phyloP scores from a whole-genome alignment of 2,888 invertebrate species.

The Calameuta pallipes region DNA sequence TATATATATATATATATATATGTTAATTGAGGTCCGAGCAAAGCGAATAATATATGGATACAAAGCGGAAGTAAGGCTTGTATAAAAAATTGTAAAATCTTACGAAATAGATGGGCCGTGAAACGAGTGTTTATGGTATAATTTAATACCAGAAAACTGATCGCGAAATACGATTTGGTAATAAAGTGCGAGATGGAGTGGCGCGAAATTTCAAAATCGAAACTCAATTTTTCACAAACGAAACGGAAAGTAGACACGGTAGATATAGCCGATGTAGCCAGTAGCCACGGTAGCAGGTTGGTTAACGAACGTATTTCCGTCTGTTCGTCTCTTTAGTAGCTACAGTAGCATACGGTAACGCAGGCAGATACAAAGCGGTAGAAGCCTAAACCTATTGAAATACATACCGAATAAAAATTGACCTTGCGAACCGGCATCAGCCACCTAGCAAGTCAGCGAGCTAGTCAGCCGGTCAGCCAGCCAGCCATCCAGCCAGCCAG shows the following conservation, averaged over 20 bases:
- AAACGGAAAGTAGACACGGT: no score
- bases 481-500: no score
- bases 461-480: no score
- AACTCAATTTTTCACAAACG: no score
- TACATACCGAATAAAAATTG: neutral
- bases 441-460: neutral
- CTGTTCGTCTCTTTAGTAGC: neutral
- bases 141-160: constrained; percentile 26
- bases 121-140: constrained; percentile 60
- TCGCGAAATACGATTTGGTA: constrained; percentile 16
- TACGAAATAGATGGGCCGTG: constrained; percentile 41
- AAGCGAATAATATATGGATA: no score
- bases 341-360: neutral
- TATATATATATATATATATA: neutral
- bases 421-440: neutral
- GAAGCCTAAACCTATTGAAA: neutral
- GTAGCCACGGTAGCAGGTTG: neutral
- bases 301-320: neutral
- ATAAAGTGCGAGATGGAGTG: no score
- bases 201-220: no score
- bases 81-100: no score
- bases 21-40: neutral
- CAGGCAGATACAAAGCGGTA: neutral
- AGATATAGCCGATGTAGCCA: no score
- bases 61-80: no score